Percentiles rank a stretch among this genome's conserved stretches.
phyloP scores from a whole-genome alignment of 2,888 invertebrate species.

The Limenitis camilla region DNA sequence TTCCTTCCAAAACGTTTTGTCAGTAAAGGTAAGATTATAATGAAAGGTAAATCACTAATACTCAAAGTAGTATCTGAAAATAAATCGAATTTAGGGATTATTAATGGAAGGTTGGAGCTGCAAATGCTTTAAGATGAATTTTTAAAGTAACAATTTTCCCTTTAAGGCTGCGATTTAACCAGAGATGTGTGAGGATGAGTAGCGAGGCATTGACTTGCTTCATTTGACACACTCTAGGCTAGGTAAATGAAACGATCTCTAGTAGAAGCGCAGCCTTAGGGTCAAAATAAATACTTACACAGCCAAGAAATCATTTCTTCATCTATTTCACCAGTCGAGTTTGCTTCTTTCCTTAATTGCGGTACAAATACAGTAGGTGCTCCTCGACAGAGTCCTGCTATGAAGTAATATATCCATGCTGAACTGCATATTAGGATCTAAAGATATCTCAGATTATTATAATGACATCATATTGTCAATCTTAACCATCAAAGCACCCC shows the following conservation, averaged over 20 bases:
- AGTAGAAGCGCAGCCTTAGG: no score
- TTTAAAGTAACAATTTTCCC: no score
- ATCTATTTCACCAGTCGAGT: conserved; percentile 24
- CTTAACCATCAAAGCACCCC: no score
- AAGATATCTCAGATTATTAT: no score
- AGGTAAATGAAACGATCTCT: no score
- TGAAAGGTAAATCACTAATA: conserved; percentile 7
- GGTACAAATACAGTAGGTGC: conserved; percentile 30
- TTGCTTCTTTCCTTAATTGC: conserved; percentile 26
- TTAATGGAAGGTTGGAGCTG: no score
- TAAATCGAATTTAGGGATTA: conserved; percentile 4
- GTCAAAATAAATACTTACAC: conserved; percentile 16
- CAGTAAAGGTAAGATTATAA: neutral
- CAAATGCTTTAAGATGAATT: no score
- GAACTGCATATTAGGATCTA: no score
- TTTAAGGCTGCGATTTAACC: neutral
- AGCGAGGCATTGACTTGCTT: no score
- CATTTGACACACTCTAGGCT: no score
- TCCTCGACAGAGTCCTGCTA: conserved; percentile 26
- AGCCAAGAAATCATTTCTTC: conserved; percentile 32
- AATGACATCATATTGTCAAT: no score
- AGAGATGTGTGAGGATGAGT: conserved; percentile 10
- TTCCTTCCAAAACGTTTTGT: neutral
- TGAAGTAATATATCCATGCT: no score
- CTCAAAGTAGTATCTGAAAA: conserved; percentile 13